These are phyloP conservation scores for Lepidocolaptes lacrymiger DNA, from an alignment of 2,797 vertebrate species.

Conservation along the genomic window DNA sequence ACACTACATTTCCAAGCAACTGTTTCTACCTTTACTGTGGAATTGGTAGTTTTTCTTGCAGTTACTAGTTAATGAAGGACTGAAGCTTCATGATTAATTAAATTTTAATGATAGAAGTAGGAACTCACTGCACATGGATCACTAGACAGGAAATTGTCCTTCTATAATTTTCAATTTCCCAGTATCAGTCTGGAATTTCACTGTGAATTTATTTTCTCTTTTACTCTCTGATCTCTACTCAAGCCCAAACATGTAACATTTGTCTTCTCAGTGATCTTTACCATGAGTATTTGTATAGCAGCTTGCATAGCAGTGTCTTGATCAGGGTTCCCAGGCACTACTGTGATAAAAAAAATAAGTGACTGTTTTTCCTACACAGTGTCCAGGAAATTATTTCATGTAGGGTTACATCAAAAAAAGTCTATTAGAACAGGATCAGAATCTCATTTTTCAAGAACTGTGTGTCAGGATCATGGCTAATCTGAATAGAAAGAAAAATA, in stretches of 20 bases:
- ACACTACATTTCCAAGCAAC: rapidly evolving
- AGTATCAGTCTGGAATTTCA: neutral
- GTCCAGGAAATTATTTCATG: neutral
- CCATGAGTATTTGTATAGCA: neutral
- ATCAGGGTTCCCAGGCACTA: neutral
- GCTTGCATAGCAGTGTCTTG: neutral
- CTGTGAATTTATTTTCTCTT: neutral
- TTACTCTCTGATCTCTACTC: neutral
- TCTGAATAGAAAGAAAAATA: neutral
- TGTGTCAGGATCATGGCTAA: neutral
- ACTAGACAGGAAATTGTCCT: neutral
- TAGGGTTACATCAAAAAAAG: neutral
- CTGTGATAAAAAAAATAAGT: neutral
- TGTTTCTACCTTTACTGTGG: neutral
- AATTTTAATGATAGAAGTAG: neutral
- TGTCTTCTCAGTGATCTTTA: neutral
- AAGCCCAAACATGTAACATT: neutral
- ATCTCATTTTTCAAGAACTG: neutral
- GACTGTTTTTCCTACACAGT: neutral
- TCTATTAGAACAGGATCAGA: neutral
- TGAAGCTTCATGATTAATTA: neutral
- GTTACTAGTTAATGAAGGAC: neutral
- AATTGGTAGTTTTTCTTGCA: neutral
- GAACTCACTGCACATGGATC: neutral
- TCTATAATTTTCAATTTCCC: neutral